phyloP scores from a whole-genome alignment of 2,888 invertebrate species.

The Andrena dorsata region DNA sequence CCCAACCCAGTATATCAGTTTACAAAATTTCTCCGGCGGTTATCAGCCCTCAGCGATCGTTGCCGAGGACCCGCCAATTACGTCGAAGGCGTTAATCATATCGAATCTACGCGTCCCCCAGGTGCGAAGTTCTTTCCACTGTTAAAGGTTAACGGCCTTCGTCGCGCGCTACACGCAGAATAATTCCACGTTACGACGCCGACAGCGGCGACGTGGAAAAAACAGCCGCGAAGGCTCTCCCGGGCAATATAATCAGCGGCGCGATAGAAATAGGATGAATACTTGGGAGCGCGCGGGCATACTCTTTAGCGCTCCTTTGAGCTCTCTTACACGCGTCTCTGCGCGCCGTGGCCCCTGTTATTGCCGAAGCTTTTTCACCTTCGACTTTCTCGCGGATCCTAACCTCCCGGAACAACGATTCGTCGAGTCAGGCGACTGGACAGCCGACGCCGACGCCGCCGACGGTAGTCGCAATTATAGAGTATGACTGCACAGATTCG shows the following conservation, averaged over 20 bases:
- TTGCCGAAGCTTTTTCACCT: constrained; percentile 67
- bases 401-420: constrained; percentile 64
- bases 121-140: constrained; percentile 26
- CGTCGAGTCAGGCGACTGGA: constrained; percentile 56
- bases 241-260: constrained; percentile 53
- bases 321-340: constrained; percentile 58
- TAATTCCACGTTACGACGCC: constrained; percentile 65
- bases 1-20: background rate
- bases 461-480: constrained; percentile 81
- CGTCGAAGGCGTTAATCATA: constrained; percentile 53
- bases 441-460: constrained; percentile 48
- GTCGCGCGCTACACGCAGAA: constrained; percentile 57
- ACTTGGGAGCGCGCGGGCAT: constrained; percentile 46
- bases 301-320: constrained; percentile 54
- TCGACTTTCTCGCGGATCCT: constrained; percentile 71
- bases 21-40: background rate
- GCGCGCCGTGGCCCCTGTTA: constrained; percentile 59
- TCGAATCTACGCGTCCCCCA: constrained; percentile 33
- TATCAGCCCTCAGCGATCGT: constrained; percentile 25
- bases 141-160: constrained; percentile 61
- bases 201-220: constrained; percentile 22
- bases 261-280: constrained; percentile 70
- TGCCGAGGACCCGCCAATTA: constrained; percentile 38
- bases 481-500: constrained; percentile 83
- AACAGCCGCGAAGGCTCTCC: constrained; percentile 37